These are phyloP conservation scores for Hypsibius dujardini DNA, from an alignment of 1,140 invertebrate species.

Conservation along the genomic window DNA sequence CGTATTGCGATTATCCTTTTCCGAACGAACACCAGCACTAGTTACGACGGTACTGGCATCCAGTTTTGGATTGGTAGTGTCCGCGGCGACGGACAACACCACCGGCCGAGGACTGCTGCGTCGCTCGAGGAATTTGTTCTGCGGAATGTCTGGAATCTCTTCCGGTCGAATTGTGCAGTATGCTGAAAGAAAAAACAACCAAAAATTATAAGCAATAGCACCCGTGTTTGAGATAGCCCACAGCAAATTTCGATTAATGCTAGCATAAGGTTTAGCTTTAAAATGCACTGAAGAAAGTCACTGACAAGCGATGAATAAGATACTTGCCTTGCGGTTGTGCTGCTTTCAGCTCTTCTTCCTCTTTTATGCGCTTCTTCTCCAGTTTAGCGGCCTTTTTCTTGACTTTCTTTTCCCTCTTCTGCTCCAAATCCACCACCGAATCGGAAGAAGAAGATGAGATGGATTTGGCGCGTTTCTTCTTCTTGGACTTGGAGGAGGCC, in stretches of 20 bases:
- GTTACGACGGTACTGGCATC: background rate
- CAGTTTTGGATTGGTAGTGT: background rate
- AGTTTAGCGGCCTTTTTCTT: background rate
- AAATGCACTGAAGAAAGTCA: background rate
- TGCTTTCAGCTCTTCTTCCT: background rate
- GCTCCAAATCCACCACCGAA: background rate
- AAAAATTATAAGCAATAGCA: background rate
- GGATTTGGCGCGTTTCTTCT: background rate
- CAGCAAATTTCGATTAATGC: background rate
- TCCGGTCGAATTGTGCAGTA: slow-evolving; percentile 10
- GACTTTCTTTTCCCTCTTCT: background rate
- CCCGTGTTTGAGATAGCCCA: too few species aligned
- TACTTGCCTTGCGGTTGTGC: too few species aligned
- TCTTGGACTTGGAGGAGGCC: background rate
- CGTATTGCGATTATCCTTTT: too few species aligned
- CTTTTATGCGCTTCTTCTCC: background rate
- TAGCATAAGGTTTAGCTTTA: background rate
- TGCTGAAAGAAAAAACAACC: background rate
- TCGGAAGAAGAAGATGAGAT: background rate
- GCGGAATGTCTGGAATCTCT: slow-evolving; percentile 10
- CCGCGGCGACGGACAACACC: too few species aligned
- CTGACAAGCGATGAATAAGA: too few species aligned
- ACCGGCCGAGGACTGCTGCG: background rate
- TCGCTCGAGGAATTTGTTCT: background rate
- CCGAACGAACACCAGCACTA: too few species aligned